Percentiles rank a stretch among this genome's conserved stretches.
phyloP scores from a whole-genome alignment of 1,140 invertebrate species.

The Hormaphis cornu region DNA sequence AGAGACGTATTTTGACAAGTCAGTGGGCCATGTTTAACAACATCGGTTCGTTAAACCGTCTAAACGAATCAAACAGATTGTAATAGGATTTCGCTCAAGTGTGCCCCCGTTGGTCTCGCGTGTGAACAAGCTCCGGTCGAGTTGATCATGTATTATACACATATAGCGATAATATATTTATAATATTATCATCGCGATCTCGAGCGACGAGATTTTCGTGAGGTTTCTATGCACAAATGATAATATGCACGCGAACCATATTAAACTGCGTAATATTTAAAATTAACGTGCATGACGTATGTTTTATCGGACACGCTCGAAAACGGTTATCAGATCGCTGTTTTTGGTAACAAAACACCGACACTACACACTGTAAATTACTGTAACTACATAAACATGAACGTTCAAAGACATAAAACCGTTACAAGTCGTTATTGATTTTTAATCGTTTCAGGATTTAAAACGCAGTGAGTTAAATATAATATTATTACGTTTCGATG shows the following conservation, averaged over 20 bases:
- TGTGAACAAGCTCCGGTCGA: background rate
- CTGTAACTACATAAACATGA: background rate
- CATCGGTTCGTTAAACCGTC: background rate
- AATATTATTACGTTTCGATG: too few species aligned
- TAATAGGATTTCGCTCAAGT: background rate
- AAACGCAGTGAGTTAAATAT: too few species aligned
- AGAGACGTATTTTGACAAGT: constrained; percentile 10
- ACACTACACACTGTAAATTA: background rate
- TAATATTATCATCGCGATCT: constrained; percentile 5
- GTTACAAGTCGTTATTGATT: too few species aligned
- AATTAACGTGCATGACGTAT: background rate
- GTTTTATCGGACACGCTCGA: background rate
- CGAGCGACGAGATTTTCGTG: constrained; percentile 4
- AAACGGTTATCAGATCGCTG: background rate
- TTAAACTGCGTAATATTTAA: too few species aligned
- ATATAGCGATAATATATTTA: background rate
- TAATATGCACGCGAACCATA: background rate
- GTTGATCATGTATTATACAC: background rate
- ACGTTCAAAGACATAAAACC: background rate
- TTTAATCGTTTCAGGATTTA: too few species aligned
- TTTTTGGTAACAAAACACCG: background rate
- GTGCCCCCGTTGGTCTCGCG: background rate
- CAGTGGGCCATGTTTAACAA: background rate
- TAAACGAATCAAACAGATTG: background rate
- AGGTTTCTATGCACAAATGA: background rate